A percentile compares a stretch with the other conserved stretches of the same genome.
phyloP scores from a whole-genome alignment of 2,797 vertebrate genomes.

The Mormyrus proboscirostris region DNA sequence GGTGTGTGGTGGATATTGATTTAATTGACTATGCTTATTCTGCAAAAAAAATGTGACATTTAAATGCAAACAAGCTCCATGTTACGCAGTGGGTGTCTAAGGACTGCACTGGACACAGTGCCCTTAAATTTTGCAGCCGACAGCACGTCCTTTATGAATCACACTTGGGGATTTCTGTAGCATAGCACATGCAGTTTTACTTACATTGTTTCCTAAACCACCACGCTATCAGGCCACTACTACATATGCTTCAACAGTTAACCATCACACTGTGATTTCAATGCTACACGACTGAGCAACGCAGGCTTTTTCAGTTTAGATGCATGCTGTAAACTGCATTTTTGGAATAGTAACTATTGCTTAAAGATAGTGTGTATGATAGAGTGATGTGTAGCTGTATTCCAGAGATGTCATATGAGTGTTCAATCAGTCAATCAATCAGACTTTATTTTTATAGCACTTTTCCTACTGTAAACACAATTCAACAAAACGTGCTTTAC shows the following conservation, averaged over 20 bases:
- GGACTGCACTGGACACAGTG: not conserved
- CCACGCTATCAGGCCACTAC: not conserved
- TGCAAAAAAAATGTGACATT: not conserved
- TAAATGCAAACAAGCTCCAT: not conserved
- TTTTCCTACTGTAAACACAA: too few relatives aligned
- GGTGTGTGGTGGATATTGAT: not conserved
- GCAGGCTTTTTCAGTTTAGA: not conserved
- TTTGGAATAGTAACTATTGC: not conserved
- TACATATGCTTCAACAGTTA: not conserved
- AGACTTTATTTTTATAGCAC: too few relatives aligned
- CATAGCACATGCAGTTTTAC: not conserved
- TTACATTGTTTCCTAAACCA: not conserved
- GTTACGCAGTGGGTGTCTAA: not conserved
- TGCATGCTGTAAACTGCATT: not conserved
- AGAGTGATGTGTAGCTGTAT: not conserved
- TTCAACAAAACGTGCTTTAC: too few relatives aligned
- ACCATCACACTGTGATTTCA: not conserved
- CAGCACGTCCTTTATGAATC: not conserved
- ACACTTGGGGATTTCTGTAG: not conserved
- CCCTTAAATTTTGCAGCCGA: not conserved
- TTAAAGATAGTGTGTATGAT: not conserved
- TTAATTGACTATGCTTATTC: not conserved
- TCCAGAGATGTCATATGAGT: not conserved
- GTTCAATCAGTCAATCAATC: not conserved
- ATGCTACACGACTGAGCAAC: not conserved